These are phyloP conservation scores for Nephrotoma flavescens DNA, from an alignment of 2,888 invertebrate species.

Conservation along the genomic window DNA sequence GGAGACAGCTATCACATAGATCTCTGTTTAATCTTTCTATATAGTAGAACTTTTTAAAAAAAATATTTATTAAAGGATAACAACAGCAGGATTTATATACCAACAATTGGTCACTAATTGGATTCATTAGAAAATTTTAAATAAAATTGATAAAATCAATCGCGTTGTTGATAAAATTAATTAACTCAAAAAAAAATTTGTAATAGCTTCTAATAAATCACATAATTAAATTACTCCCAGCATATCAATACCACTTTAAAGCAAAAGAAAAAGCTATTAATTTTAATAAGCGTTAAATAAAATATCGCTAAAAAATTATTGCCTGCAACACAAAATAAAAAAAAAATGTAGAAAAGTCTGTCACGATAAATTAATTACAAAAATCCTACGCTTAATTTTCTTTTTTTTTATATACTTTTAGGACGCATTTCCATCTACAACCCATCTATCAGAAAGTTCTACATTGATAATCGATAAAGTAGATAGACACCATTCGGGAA, in stretches of 20 bases:
- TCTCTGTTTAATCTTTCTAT: too few relatives aligned
- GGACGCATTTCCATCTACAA: conserved; percentile 29
- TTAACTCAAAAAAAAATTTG: neutral
- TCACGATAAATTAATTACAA: neutral
- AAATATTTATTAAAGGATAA: too few relatives aligned
- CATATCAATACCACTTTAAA: neutral
- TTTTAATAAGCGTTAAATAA: neutral
- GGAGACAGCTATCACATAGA: too few relatives aligned
- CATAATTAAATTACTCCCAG: neutral
- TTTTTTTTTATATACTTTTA: neutral
- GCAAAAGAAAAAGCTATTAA: neutral
- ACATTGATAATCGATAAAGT: conserved; percentile 36
- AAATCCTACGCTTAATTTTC: neutral
- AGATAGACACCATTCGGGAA: conserved; percentile 37
- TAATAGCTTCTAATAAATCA: neutral
- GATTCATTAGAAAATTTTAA: neutral
- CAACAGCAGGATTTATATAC: too few relatives aligned
- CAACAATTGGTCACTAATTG: too few relatives aligned
- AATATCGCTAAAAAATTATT: neutral
- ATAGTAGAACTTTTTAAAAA: too few relatives aligned
- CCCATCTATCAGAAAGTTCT: conserved; percentile 34
- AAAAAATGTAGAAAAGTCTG: neutral
- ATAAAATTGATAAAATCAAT: neutral
- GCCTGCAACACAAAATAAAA: too few relatives aligned
- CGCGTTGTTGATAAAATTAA: neutral